Percentiles rank a stretch among this genome's conserved stretches.
Evolutionary conservation across 2,113 vertebrate genomes (phyloP).

Genomic region (Charadrius vociferus): DNA sequence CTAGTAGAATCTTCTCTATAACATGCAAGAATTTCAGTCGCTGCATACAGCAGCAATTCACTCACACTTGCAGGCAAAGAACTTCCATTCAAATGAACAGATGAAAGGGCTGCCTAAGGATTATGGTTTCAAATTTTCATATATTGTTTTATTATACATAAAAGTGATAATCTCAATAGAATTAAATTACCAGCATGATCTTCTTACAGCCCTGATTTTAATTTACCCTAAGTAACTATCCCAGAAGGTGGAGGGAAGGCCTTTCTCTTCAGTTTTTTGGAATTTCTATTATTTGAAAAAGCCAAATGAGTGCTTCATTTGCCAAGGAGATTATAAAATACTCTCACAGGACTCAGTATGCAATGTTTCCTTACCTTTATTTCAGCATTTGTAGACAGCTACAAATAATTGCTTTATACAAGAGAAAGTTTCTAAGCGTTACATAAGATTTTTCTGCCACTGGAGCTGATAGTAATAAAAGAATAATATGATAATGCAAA

Average conservation of each 20-base stretch:
- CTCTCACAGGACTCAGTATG: slow-evolving; percentile 7
- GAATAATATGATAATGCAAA: not conserved
- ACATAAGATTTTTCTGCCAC: not conserved
- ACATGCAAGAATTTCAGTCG: not conserved
- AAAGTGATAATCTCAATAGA: slow-evolving; percentile 44
- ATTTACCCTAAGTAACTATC: slow-evolving; percentile 43
- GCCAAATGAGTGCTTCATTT: slow-evolving; percentile 30
- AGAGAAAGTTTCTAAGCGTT: not conserved
- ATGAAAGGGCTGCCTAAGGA: slow-evolving; percentile 52
- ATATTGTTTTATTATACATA: slow-evolving; percentile 60
- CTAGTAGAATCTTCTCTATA: not conserved
- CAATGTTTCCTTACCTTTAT: slow-evolving; percentile 15
- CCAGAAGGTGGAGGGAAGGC: not conserved
- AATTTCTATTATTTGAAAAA: slow-evolving; percentile 41
- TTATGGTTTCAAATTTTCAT: slow-evolving; percentile 23
- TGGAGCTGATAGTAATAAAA: not conserved
- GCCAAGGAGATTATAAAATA: slow-evolving; percentile 24
- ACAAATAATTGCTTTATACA: slow-evolving; percentile 27
- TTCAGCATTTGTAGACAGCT: not conserved
- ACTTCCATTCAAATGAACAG: slow-evolving; percentile 21
- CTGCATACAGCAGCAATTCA: not conserved
- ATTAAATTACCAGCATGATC: slow-evolving; percentile 50
- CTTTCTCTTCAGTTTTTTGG: not conserved
- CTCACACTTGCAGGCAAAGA: not conserved
- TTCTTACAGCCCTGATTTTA: slow-evolving; percentile 40